phyloP scores from a whole-genome alignment of 2,113 vertebrate genomes.

The Petrocephalus microphthalmus region DNA sequence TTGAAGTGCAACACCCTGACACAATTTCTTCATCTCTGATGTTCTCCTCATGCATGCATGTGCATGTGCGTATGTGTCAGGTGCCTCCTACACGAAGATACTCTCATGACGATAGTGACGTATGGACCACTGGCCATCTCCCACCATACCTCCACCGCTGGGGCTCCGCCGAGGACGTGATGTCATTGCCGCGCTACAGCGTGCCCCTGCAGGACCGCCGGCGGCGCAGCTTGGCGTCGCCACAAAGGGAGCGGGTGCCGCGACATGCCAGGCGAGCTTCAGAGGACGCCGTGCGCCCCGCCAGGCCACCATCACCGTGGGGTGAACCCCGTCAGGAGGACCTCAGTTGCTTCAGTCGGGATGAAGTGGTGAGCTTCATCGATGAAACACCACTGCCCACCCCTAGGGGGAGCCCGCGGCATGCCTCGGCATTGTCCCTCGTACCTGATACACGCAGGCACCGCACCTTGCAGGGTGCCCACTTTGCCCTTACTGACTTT shows the following conservation, averaged over 20 bases:
- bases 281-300: slow-evolving; percentile 68
- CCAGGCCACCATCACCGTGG: slow-evolving; percentile 53
- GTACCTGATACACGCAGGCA: slow-evolving; percentile 61
- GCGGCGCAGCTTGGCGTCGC: slow-evolving; percentile 65
- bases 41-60: slow-evolving; percentile 38
- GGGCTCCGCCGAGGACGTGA: slow-evolving; percentile 78
- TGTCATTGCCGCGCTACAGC: slow-evolving; percentile 64
- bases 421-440: slow-evolving; percentile 64
- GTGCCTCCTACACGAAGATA: slow-evolving; percentile 84
- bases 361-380: slow-evolving; percentile 72
- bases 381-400: slow-evolving; percentile 69
- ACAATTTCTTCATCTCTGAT: neutral
- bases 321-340: slow-evolving; percentile 58
- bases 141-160: slow-evolving; percentile 75
- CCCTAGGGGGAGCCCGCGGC: slow-evolving; percentile 62
- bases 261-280: slow-evolving; percentile 70
- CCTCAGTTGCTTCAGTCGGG: slow-evolving; percentile 69
- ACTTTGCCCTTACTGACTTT: slow-evolving; percentile 73
- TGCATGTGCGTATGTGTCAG: slow-evolving; percentile 46
- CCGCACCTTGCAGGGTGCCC: slow-evolving; percentile 46
- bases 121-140: slow-evolving; percentile 75
- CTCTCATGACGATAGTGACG: slow-evolving; percentile 85
- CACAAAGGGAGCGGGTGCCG: slow-evolving; percentile 62
- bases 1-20: neutral
- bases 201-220: slow-evolving; percentile 63